These are phyloP conservation scores for Rhinogobio ventralis DNA, from an alignment of 2,797 vertebrate genomes.

Conservation along the genomic window DNA sequence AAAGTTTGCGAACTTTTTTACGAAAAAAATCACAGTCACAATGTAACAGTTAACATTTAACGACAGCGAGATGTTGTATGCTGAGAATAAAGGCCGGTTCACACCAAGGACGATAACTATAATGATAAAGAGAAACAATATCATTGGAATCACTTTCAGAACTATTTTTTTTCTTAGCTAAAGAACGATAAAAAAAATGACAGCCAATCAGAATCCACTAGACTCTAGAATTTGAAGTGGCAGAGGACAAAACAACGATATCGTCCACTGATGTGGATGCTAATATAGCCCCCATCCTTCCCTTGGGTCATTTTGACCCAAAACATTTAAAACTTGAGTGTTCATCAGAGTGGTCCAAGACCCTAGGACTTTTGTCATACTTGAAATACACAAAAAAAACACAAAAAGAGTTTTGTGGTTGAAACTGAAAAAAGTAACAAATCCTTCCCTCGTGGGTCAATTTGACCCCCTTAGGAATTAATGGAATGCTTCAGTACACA, in stretches of 20 bases:
- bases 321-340: no score
- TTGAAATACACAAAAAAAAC: no score
- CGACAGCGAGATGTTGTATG: slow-evolving; percentile 1
- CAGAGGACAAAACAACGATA: not conserved
- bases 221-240: not conserved
- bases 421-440: no score
- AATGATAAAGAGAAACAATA: not conserved
- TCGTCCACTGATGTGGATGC: not conserved
- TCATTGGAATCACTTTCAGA: not conserved
- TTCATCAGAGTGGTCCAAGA: no score
- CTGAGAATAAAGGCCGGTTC: not conserved
- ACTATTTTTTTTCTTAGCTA: not conserved
- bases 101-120: not conserved
- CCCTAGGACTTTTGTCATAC: no score
- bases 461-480: no score
- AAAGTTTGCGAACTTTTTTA: not conserved
- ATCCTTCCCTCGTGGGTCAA: no score
- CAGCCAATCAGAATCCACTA: not conserved
- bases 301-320: no score
- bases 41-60: slow-evolving; percentile 3
- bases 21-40: not conserved
- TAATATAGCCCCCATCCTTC: not conserved
- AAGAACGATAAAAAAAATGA: not conserved
- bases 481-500: no score
- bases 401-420: no score